These are phyloP conservation scores for Drosophila malerkotliana DNA, from an alignment of 1,140 invertebrate genomes.

Conservation along the genomic window DNA sequence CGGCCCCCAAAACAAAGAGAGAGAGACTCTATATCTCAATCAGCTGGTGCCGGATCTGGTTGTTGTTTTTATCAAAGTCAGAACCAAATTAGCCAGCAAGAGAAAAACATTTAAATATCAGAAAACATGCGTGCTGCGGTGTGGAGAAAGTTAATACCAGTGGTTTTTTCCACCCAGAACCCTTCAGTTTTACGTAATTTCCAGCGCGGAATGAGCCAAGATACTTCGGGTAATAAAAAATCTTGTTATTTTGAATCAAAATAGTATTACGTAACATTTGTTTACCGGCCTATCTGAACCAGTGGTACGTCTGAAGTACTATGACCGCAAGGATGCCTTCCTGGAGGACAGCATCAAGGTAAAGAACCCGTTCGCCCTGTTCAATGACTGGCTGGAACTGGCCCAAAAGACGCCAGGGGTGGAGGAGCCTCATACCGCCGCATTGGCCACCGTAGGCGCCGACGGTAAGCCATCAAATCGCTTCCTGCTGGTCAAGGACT, in stretches of 20 bases:
- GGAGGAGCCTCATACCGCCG: conserved; percentile 94
- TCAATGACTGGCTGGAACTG: conserved; percentile 93
- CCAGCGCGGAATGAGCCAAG: not conserved
- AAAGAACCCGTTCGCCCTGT: conserved; percentile 92
- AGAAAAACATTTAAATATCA: not conserved
- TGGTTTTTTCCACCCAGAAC: not conserved
- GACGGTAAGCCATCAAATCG: conserved; percentile 90
- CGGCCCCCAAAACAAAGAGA: not conserved
- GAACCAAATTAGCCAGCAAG: not conserved
- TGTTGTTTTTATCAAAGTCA: not conserved
- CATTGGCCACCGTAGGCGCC: conserved; percentile 93
- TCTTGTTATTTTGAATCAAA: not conserved
- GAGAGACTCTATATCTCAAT: not conserved
- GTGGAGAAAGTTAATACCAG: not conserved
- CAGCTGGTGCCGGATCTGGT: not conserved
- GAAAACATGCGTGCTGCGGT: not conserved
- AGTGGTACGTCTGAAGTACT: conserved; percentile 90
- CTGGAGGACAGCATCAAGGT: conserved; percentile 89
- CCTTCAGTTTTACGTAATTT: not conserved
- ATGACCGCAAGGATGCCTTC: conserved; percentile 89
- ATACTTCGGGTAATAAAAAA: not conserved
- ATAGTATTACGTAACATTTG: not conserved
- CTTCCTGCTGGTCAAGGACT: conserved; percentile 91
- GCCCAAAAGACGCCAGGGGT: conserved; percentile 89
- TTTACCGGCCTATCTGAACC: not conserved